Conservation (phyloP, 2,888 invertebrate species). For the Cotesia congregata region DNA sequence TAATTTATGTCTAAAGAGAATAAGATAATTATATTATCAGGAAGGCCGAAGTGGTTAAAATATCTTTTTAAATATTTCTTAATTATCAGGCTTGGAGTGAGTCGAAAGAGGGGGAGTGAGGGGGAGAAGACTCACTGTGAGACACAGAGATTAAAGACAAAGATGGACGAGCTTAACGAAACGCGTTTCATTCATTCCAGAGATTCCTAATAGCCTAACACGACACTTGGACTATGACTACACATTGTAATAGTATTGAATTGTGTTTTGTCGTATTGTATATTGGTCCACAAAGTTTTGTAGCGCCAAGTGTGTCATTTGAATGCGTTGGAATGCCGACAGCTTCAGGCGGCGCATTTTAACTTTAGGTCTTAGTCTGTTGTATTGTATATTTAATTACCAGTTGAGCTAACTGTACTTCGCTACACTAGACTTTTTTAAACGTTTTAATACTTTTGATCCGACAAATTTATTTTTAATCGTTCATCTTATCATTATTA, state of each 20-base stretch:
- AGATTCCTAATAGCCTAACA: conserved; percentile 56
- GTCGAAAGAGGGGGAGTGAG: conserved; percentile 40
- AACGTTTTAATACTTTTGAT: neutral
- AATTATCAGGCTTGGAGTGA: conserved; percentile 50
- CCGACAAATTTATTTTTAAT: no score
- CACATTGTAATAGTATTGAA: neutral
- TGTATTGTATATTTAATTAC: neutral
- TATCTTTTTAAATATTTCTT: conserved; percentile 52
- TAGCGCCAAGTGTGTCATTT: conserved; percentile 50
- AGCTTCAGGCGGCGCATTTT: conserved; percentile 52
- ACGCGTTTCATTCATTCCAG: conserved; percentile 54
- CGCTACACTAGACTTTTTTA: neutral
- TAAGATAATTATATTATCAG: conserved; percentile 1
- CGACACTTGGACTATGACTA: conserved; percentile 37
- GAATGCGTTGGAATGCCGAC: conserved; percentile 57
- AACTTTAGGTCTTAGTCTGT: conserved; percentile 48
- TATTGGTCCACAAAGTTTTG: conserved; percentile 8
- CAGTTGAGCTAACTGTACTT: neutral
- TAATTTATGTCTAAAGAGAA: neutral
- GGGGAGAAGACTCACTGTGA: conserved; percentile 38
- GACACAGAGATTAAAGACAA: conserved; percentile 33
- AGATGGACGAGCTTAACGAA: conserved; percentile 34
- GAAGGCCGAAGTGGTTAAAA: conserved; percentile 26
- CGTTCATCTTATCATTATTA: no score
- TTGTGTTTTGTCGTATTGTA: neutral